These are phyloP conservation scores for Neogobius melanostomus DNA, from an alignment of 2,113 vertebrate species.

Conservation along the genomic window DNA sequence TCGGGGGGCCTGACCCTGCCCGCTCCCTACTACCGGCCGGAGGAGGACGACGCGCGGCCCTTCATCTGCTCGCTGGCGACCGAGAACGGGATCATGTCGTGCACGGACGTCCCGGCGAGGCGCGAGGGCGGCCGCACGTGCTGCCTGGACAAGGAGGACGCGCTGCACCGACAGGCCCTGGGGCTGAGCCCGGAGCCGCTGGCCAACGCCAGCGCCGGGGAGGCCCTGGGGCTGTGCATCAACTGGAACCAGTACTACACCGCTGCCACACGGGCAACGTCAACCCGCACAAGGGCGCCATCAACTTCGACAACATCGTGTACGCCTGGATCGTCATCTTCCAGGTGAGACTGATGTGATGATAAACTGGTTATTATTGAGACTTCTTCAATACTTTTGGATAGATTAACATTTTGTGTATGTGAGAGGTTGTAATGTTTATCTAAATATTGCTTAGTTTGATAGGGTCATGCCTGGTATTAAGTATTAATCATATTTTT, in stretches of 20 bases:
- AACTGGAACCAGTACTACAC: conserved; percentile 99
- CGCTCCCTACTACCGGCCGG: conserved; percentile 89
- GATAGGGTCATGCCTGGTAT: too few species aligned
- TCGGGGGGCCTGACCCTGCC: conserved; percentile 89
- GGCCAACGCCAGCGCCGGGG: conserved; percentile 77
- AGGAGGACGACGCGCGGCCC: conserved; percentile 94
- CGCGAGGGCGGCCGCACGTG: conserved; percentile 91
- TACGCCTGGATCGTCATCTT: conserved; percentile 99
- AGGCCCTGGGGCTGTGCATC: conserved; percentile 81
- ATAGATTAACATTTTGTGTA: too few species aligned
- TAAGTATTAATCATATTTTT: too few species aligned
- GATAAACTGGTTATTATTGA: too few species aligned
- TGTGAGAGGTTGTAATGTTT: too few species aligned
- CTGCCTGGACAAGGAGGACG: conserved; percentile 93
- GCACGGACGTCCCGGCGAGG: conserved; percentile 86
- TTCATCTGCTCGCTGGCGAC: conserved; percentile 96
- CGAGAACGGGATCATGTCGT: conserved; percentile 98
- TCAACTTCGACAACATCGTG: conserved; percentile 98
- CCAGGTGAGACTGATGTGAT: conserved; percentile 78
- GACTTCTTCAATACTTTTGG: too few species aligned
- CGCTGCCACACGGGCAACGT: conserved; percentile 88
- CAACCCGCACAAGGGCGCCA: conserved; percentile 96
- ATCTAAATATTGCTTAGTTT: too few species aligned
- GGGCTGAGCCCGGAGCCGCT: conserved; percentile 78
- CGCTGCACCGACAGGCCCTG: conserved; percentile 84